A percentile compares a stretch with the other conserved stretches of the same genome.
Evolutionary conservation across 2,888 invertebrate genomes (phyloP).

Genomic region (Apodemia hepburni): DNA sequence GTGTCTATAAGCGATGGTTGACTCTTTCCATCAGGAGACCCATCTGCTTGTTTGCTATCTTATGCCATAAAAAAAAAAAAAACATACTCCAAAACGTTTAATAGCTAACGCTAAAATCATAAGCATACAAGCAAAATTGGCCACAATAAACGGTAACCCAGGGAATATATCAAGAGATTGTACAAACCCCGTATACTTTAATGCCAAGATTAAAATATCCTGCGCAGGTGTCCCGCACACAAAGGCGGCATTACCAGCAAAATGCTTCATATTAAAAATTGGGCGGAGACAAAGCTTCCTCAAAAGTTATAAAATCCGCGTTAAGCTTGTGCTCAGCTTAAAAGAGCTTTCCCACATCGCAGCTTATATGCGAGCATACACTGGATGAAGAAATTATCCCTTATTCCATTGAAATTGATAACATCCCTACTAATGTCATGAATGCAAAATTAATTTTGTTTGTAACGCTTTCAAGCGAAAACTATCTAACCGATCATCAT

Average conservation of each 20-base stretch:
- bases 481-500: too few relatives aligned
- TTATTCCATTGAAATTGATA: neutral
- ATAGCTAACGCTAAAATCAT: too few relatives aligned
- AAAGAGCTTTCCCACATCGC: conserved; percentile 19
- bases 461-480: too few relatives aligned
- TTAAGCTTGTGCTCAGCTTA: conserved; percentile 27
- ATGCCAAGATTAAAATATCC: conserved; percentile 4
- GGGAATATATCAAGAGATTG: neutral
- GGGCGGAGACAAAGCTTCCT: conserved; percentile 33
- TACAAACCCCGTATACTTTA: neutral
- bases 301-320: conserved; percentile 33
- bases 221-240: conserved; percentile 22
- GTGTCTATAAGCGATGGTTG: too few relatives aligned
- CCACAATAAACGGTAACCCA: too few relatives aligned
- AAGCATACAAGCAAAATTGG: too few relatives aligned
- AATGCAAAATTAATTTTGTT: too few relatives aligned
- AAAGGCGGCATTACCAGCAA: conserved; percentile 33
- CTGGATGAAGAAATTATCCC: neutral
- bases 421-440: too few relatives aligned
- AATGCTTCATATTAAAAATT: conserved; percentile 41
- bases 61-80: too few relatives aligned
- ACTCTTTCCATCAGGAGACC: too few relatives aligned
- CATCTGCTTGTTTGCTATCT: too few relatives aligned
- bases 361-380: neutral
- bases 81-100: too few relatives aligned